These are phyloP conservation scores for Pseudachorutes palmiensis DNA, from an alignment of 1,140 invertebrate species.

Conservation along the genomic window DNA sequence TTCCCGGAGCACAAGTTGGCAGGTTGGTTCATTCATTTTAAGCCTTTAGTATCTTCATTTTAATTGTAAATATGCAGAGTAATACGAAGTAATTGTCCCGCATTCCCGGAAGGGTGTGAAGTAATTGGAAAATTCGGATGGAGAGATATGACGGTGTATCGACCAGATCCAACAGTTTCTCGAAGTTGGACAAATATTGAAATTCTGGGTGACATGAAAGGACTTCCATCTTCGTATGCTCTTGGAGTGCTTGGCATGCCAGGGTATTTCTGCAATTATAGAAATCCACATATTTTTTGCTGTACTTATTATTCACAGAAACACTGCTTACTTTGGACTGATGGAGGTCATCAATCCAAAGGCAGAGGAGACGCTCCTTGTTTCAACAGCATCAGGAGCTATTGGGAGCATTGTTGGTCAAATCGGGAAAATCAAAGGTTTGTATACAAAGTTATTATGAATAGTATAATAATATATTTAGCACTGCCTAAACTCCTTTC, in stretches of 20 bases:
- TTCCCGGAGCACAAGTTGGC: constrained; percentile 36
- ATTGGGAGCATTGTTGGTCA: constrained; percentile 64
- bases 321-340: constrained; percentile 64
- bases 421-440: constrained; percentile 60
- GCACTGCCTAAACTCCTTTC: background rate
- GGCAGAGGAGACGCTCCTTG: constrained; percentile 57
- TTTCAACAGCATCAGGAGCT: constrained; percentile 57
- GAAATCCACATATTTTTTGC: background rate
- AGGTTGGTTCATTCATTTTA: background rate
- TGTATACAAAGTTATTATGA: constrained; percentile 14
- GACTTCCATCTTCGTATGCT: constrained; percentile 51
- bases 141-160: constrained; percentile 49
- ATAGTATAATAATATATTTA: no score
- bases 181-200: constrained; percentile 38
- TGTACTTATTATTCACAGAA: constrained; percentile 45
- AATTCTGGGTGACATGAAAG: constrained; percentile 48
- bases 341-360: constrained; percentile 59
- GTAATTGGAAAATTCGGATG: constrained; percentile 54
- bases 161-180: background rate
- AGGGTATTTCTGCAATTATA: constrained; percentile 23
- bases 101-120: constrained; percentile 53
- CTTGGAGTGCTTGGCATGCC: constrained; percentile 50
- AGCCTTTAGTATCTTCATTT: background rate
- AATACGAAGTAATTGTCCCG: constrained; percentile 52
- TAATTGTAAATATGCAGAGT: constrained; percentile 34